A percentile compares a stretch with the other conserved stretches of the same genome.
Evolutionary conservation across 2,888 invertebrate genomes (phyloP).

Genomic region (Phaedon cochleariae): DNA sequence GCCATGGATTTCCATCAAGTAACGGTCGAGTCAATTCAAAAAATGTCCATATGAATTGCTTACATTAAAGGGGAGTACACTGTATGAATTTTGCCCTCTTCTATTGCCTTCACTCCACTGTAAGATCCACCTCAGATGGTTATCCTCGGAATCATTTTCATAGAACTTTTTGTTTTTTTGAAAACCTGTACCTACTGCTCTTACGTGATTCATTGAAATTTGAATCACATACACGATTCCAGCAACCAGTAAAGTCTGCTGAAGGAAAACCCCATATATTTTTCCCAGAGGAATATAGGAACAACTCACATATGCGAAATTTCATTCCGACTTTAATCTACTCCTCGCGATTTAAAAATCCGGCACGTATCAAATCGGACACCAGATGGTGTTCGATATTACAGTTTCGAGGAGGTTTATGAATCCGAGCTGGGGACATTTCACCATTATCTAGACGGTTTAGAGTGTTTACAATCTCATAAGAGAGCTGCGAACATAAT

Average conservation of each 20-base stretch:
- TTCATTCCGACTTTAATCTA: constrained; percentile 38
- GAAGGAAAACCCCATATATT: constrained; percentile 8
- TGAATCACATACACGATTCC: no score
- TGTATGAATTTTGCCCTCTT: no score
- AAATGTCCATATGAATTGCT: no score
- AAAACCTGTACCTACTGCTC: no score
- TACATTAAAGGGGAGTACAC: no score
- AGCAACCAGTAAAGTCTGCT: background rate
- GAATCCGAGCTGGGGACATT: constrained; percentile 24
- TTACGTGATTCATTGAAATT: no score
- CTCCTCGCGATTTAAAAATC: constrained; percentile 35
- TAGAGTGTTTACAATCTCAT: constrained; percentile 36
- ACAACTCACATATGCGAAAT: constrained; percentile 34
- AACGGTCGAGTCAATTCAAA: no score
- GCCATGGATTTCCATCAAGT: no score
- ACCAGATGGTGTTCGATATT: constrained; percentile 34
- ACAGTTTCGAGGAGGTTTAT: constrained; percentile 15
- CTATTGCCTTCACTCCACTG: no score
- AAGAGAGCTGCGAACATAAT: constrained; percentile 27
- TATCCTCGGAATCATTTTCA: no score
- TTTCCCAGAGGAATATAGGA: constrained; percentile 32
- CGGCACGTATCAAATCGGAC: constrained; percentile 39
- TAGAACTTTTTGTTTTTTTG: no score
- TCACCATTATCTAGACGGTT: constrained; percentile 29
- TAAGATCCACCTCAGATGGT: no score